Evolutionary conservation across 2,113 vertebrate species (phyloP).

Genomic region (Orycteropus afer): DNA sequence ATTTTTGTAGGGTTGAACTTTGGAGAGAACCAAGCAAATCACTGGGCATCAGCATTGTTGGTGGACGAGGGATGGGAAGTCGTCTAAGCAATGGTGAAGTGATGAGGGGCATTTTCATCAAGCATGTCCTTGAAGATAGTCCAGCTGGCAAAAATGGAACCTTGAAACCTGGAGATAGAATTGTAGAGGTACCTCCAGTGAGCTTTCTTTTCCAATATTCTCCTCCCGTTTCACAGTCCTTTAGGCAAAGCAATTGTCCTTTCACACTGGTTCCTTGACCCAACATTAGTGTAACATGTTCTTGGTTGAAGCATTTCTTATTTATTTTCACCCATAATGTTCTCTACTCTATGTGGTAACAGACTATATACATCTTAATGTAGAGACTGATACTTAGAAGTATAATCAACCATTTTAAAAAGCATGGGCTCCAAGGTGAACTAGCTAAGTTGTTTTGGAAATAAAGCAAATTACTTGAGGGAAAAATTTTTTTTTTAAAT

Average conservation of each 20-base stretch:
- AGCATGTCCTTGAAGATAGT: constrained; percentile 97
- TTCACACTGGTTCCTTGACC: not conserved
- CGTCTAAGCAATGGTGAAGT: constrained; percentile 97
- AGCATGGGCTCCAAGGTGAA: not conserved
- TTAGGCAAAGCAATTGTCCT: not conserved
- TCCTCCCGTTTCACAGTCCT: not conserved
- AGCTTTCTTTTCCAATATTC: constrained; percentile 18
- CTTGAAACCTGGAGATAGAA: constrained; percentile 96
- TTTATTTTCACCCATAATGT: not conserved
- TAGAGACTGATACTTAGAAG: not conserved
- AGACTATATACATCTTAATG: not conserved
- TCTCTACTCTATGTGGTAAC: not conserved
- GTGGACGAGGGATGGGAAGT: constrained; percentile 98
- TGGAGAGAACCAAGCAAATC: constrained; percentile 95
- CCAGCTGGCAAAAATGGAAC: constrained; percentile 96
- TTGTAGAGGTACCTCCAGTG: constrained; percentile 91
- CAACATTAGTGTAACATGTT: not conserved
- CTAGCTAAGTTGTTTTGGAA: constrained; percentile 22
- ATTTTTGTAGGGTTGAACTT: constrained; percentile 92
- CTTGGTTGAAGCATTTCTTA: not conserved
- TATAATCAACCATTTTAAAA: not conserved
- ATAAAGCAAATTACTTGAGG: not conserved
- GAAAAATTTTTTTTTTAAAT: too few relatives aligned
- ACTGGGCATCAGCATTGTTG: constrained; percentile 98
- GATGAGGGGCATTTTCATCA: constrained; percentile 99